A percentile compares a stretch with the other conserved stretches of the same genome.
Evolutionary conservation across 92 coral and sea anemone genomes (phyloP).

Genomic region (Epizoanthus fatuus): DNA sequence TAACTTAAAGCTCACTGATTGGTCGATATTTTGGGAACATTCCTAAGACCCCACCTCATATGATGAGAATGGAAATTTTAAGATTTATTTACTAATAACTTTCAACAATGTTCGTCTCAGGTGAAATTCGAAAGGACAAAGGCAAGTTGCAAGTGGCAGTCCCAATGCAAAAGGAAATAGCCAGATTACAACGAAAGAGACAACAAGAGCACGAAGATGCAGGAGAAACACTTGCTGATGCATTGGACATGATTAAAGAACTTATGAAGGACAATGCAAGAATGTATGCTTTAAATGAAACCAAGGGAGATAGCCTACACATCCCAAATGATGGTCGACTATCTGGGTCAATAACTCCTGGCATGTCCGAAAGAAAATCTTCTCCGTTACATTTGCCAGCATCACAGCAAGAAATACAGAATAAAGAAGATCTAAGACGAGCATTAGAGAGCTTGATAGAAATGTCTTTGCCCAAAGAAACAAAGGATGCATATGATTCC

Average conservation of each 20-base stretch:
- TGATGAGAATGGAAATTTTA: no score
- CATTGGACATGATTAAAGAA: slow-evolving; percentile 73
- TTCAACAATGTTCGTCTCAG: slow-evolving; percentile 7
- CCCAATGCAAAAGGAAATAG: slow-evolving; percentile 84
- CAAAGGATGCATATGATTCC: slow-evolving; percentile 53
- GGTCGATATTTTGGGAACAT: no score
- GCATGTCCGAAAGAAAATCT: neutral
- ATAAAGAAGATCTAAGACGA: slow-evolving; percentile 66
- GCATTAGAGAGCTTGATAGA: slow-evolving; percentile 76
- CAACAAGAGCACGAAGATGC: slow-evolving; percentile 84
- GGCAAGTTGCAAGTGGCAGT: slow-evolving; percentile 69
- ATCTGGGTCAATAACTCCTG: slow-evolving; percentile 9
- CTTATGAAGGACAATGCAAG: slow-evolving; percentile 39
- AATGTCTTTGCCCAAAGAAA: slow-evolving; percentile 45
- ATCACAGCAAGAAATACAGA: slow-evolving; percentile 64
- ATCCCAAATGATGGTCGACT: neutral
- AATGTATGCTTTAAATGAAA: neutral
- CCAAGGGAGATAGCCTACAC: neutral
- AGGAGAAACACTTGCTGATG: slow-evolving; percentile 74
- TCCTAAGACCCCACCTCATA: no score
- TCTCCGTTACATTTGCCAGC: neutral
- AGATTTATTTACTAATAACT: neutral
- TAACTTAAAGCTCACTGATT: no score
- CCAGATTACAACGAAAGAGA: slow-evolving; percentile 79
- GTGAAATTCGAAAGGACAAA: slow-evolving; percentile 50